Evolutionary conservation across 2,888 invertebrate genomes (phyloP).

Genomic region (Allacma fusca): DNA sequence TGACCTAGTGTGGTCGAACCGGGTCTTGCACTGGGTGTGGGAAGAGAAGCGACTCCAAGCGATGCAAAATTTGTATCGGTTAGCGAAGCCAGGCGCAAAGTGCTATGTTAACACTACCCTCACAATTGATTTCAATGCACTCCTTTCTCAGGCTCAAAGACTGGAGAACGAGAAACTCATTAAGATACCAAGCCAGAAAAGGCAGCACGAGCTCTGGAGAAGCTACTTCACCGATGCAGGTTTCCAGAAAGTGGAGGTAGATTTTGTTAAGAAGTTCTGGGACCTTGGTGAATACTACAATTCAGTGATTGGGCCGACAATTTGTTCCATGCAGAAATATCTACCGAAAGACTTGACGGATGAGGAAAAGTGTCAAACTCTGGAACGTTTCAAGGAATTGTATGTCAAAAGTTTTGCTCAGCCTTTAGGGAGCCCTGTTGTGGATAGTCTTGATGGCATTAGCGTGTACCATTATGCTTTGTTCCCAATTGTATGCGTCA

Average conservation of each 20-base stretch:
- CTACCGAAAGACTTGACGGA: not conserved
- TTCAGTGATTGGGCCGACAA: no score
- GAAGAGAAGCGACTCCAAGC: not conserved
- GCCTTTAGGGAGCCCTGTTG: not conserved
- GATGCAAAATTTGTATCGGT: not conserved
- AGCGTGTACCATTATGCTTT: not conserved
- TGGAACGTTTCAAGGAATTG: not conserved
- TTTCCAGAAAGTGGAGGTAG: not conserved
- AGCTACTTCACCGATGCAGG: not conserved
- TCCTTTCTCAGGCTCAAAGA: not conserved
- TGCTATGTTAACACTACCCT: not conserved
- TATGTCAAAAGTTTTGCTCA: no score
- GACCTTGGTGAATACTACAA: no score
- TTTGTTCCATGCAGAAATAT: not conserved
- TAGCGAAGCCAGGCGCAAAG: not conserved
- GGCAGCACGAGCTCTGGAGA: not conserved
- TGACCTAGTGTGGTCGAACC: conserved; percentile 37
- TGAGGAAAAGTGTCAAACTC: not conserved
- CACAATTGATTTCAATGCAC: not conserved
- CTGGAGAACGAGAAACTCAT: not conserved
- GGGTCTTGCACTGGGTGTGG: conserved; percentile 23
- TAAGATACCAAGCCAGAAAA: not conserved
- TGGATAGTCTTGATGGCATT: not conserved
- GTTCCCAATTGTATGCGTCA: not conserved
- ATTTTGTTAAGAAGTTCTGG: not conserved